Base-by-base conservation (phyloP, 1,140 invertebrate species). In the Rhopalosiphum padi region DNA sequence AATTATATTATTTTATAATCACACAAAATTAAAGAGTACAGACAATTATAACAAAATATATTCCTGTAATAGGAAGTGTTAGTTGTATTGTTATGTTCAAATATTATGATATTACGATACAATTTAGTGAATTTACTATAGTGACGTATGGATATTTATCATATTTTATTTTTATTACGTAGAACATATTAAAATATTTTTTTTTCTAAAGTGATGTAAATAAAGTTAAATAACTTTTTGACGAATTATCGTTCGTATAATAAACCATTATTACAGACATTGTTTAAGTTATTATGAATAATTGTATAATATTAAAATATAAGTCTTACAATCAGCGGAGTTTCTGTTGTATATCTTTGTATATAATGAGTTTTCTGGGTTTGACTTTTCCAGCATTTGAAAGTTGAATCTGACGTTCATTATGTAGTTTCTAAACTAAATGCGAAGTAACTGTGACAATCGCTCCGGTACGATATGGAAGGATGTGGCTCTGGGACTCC, bases 381-480 rank as follows among this genome's bases (percentile, higher is more conserved):
- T 90, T 41, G 88, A 90, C 88, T 90, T 90, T 90, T 90, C 55
- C 55, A 30, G 37, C 22, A 35, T 53, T 43, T 15, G 51, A 43
- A 60, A 60, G 89, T 89, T 43, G 89, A 90, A 68, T 68, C 53
- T 43, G 55, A 90, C 55, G 89, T 90, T 90, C 89, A 30, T 90
- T 90, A 90, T 90, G 41, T n/a, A 90, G 89, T 90, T 90, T 68
- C 35, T 30, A 90, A 90, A 90, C 89, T 90, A 55, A 89, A 53
- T 21, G 87, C 55, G 89, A 43, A 37, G 25, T 22, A 30, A 60
- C 55, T 30, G 41, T 60, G 87, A 89, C 87, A 55, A 89, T 55
- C 87, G 48, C 48, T 35, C 53, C 22, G 35, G 30, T 23, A 89
- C 48, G 86, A 88, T 48, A 37, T 15, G 18, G 46, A 22, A 87